Evolutionary conservation across 2,797 vertebrate species (phyloP).

Genomic region (Melanotaenia trifasciata): DNA sequence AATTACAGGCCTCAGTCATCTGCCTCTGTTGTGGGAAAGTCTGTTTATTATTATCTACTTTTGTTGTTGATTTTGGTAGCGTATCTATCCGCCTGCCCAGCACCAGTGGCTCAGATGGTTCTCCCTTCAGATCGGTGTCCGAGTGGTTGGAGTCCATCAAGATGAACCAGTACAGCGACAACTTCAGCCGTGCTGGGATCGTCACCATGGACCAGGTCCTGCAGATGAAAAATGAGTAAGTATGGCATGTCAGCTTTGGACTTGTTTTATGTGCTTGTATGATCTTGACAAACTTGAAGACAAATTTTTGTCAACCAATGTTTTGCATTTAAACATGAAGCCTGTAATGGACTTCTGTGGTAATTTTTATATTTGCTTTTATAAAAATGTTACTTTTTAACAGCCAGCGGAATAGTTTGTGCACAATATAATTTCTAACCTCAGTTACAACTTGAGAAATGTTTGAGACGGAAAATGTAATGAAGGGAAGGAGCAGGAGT

Average conservation of each 20-base stretch:
- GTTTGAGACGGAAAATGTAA: conserved; percentile 76
- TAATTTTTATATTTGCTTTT: conserved; percentile 46
- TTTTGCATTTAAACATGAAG: conserved; percentile 1
- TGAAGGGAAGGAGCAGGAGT: conserved; percentile 64
- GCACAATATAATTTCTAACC: conserved; percentile 55
- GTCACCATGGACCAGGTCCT: conserved; percentile 93
- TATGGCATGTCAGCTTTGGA: conserved; percentile 12
- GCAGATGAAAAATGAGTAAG: conserved; percentile 96
- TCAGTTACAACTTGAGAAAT: conserved; percentile 69
- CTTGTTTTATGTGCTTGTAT: background rate
- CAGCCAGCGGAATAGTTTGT: conserved; percentile 60
- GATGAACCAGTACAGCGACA: conserved; percentile 96
- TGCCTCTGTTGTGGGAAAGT: conserved; percentile 58
- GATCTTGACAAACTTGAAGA: conserved; percentile 3
- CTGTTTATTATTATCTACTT: conserved; percentile 55
- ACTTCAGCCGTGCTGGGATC: conserved; percentile 90
- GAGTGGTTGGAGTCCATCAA: conserved; percentile 98
- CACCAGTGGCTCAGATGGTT: conserved; percentile 91
- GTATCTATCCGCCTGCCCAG: conserved; percentile 96
- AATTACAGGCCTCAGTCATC: conserved; percentile 64
- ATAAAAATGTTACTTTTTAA: conserved; percentile 39
- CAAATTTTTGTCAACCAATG: conserved; percentile 9
- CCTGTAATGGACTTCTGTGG: conserved; percentile 5
- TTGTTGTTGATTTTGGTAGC: conserved; percentile 74
- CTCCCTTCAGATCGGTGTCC: conserved; percentile 91